These are phyloP conservation scores for Pampus argenteus DNA, from an alignment of 2,797 vertebrate genomes.

Conservation along the genomic window DNA sequence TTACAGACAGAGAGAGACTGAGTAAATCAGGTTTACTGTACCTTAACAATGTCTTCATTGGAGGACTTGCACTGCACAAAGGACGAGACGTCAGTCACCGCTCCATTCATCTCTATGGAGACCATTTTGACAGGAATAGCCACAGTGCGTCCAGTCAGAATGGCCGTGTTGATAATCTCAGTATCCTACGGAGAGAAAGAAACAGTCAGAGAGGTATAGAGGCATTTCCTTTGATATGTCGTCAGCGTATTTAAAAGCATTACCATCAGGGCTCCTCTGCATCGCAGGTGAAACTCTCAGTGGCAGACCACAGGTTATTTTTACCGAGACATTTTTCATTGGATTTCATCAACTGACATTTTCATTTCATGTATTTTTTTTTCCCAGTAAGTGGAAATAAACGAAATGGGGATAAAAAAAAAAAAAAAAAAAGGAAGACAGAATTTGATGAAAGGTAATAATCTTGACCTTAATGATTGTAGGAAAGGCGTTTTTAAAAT, in stretches of 20 bases:
- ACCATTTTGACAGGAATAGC: slow-evolving; percentile 98
- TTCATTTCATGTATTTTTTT: slow-evolving; percentile 39
- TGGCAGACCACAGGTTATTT: slow-evolving; percentile 39
- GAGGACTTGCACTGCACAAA: slow-evolving; percentile 94
- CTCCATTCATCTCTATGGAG: slow-evolving; percentile 93
- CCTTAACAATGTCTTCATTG: slow-evolving; percentile 98
- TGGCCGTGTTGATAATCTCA: slow-evolving; percentile 98
- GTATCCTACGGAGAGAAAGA: slow-evolving; percentile 87
- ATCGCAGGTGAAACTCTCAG: slow-evolving; percentile 38
- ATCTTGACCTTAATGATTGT: slow-evolving; percentile 17
- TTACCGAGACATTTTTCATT: slow-evolving; percentile 40
- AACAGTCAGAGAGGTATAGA: slow-evolving; percentile 6
- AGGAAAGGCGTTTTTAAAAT: slow-evolving; percentile 8
- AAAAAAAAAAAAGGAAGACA: no score
- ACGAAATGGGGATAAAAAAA: slow-evolving; percentile 23
- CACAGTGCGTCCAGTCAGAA: slow-evolving; percentile 95
- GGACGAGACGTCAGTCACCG: slow-evolving; percentile 89
- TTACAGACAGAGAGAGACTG: slow-evolving; percentile 33
- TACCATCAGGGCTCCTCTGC: no score
- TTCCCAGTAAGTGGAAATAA: slow-evolving; percentile 19
- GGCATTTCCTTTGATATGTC: slow-evolving; percentile 45
- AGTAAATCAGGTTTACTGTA: slow-evolving; percentile 67
- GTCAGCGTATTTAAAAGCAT: slow-evolving; percentile 50
- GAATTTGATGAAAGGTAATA: slow-evolving; percentile 22
- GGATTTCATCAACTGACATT: slow-evolving; percentile 67